A percentile compares a stretch with the other conserved stretches of the same genome.
Conservation (phyloP, 2,888 invertebrate genomes). For the Folsomia candida region DNA sequence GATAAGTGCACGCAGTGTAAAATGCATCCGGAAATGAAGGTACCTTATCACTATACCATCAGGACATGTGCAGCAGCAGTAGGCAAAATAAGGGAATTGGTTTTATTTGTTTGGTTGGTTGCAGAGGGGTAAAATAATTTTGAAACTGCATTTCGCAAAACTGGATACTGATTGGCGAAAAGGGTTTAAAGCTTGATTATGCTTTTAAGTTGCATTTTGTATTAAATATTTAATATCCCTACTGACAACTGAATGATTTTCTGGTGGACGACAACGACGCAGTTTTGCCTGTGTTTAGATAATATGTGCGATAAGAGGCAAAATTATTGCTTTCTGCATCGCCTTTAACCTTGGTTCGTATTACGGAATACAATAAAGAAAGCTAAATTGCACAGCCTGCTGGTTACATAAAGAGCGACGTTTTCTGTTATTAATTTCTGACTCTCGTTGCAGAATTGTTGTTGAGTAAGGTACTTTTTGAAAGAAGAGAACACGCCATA, state of each 20-base stretch:
- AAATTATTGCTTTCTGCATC: not conserved
- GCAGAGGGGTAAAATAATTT: not conserved
- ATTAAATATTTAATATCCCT: not conserved
- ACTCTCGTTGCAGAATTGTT: not conserved
- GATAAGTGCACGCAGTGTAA: not conserved
- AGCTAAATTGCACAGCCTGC: not conserved
- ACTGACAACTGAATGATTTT: not conserved
- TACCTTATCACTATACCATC: not conserved
- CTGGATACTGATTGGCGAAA: not conserved
- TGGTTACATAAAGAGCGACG: not conserved
- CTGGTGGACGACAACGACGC: too few species aligned
- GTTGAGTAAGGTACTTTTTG: not conserved
- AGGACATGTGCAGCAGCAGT: not conserved
- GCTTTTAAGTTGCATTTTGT: not conserved
- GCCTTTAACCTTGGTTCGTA: not conserved
- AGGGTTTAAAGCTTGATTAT: not conserved
- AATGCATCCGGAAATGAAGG: not conserved
- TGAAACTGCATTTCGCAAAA: slow-evolving; percentile 1
- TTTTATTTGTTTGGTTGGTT: too few species aligned
- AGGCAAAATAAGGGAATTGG: too few species aligned
- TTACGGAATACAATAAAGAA: not conserved
- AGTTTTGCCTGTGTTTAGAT: too few species aligned
- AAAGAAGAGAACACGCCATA: not conserved
- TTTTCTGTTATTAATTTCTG: not conserved
- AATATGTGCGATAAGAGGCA: not conserved